phyloP scores from a whole-genome alignment of 1,140 invertebrate genomes.

The Drosophila sulfurigaster region DNA sequence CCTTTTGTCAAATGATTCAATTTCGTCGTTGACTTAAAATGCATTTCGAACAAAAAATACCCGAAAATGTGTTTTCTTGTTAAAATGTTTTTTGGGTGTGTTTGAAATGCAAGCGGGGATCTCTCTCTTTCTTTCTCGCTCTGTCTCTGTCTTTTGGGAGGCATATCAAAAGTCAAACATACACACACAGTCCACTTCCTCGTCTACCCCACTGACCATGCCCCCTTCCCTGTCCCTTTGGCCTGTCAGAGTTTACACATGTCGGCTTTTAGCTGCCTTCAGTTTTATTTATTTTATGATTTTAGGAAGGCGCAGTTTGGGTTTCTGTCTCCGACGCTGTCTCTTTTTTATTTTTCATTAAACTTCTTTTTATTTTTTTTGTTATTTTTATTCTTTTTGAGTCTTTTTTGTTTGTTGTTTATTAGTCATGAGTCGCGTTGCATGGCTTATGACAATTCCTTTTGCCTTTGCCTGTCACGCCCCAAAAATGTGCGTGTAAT shows the following conservation, averaged over 20 bases:
- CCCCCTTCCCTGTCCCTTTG: slow-evolving; percentile 5
- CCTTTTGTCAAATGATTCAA: slow-evolving; percentile 77
- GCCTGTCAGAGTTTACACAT: slow-evolving; percentile 70
- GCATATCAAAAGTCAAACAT: slow-evolving; percentile 52
- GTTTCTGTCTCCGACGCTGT: background rate
- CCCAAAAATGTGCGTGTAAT: slow-evolving; percentile 55
- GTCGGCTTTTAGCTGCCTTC: slow-evolving; percentile 52
- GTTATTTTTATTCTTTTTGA: background rate
- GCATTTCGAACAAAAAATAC: slow-evolving; percentile 46
- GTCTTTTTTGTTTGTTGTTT: slow-evolving; percentile 18
- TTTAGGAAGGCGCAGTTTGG: slow-evolving; percentile 61
- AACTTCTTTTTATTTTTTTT: background rate
- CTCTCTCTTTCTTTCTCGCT: slow-evolving; percentile 12
- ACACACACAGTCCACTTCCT: slow-evolving; percentile 53
- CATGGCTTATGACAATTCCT: slow-evolving; percentile 67
- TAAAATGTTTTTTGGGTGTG: slow-evolving; percentile 64
- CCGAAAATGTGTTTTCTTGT: slow-evolving; percentile 51
- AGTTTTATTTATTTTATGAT: slow-evolving; percentile 54
- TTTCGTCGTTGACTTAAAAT: slow-evolving; percentile 71
- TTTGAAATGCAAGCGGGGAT: slow-evolving; percentile 44
- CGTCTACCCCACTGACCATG: slow-evolving; percentile 21
- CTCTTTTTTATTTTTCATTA: background rate
- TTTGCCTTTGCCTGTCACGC: slow-evolving; percentile 51
- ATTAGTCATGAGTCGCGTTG: slow-evolving; percentile 68
- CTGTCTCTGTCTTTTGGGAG: background rate